Conservation (phyloP, 2,888 invertebrate species). For the Drosophila helvetica region DNA sequence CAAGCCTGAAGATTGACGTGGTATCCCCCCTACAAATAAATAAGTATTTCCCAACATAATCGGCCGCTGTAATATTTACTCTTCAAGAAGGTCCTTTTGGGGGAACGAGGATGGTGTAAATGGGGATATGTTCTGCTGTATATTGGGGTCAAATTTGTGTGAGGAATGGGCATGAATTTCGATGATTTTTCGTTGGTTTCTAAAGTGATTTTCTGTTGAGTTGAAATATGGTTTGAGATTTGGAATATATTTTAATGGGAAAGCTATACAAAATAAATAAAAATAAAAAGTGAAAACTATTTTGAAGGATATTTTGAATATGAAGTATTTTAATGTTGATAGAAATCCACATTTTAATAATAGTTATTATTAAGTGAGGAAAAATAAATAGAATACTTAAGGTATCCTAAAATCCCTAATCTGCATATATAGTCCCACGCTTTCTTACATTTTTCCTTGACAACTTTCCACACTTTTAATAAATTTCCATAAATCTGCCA, state of each 20-base stretch:
- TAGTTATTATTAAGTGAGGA: too few species aligned
- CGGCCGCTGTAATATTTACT: constrained; percentile 47
- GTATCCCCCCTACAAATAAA: neutral
- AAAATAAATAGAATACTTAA: neutral
- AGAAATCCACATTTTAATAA: too few species aligned
- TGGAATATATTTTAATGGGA: neutral
- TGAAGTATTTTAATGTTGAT: too few species aligned
- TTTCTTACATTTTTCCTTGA: neutral
- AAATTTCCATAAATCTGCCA: neutral
- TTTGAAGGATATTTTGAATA: too few species aligned
- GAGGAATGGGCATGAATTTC: neutral
- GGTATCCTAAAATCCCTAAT: too few species aligned
- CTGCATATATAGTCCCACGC: too few species aligned
- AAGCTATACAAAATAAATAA: too few species aligned
- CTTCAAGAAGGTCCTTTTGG: neutral
- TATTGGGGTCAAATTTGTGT: constrained; percentile 27
- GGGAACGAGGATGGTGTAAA: neutral
- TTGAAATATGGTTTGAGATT: neutral
- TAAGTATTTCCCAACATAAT: constrained; percentile 47
- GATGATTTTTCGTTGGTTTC: neutral
- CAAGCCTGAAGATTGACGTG: constrained; percentile 16
- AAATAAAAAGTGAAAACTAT: too few species aligned
- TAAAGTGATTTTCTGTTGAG: neutral
- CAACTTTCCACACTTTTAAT: neutral
- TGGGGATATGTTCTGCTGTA: neutral